Evolutionary conservation across 2,888 invertebrate species (phyloP), one percentile per base, ranked within the genome.

Genomic region (Phyllotreta cruciferae): DNA sequence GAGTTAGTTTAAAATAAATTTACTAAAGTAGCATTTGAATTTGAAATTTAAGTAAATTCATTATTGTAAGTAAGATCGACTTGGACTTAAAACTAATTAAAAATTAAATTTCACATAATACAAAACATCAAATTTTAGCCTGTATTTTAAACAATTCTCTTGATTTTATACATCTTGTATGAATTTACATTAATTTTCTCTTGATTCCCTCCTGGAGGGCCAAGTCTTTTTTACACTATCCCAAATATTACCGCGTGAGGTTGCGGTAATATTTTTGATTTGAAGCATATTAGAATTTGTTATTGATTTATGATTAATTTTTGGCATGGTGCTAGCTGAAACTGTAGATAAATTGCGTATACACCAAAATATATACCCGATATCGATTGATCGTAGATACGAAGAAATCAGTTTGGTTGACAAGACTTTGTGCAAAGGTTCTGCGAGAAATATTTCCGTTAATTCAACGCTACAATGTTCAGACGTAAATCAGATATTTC

Each of bases 21-120:
- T 76, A 72, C 76, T 24, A 24, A 77, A 75, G 78, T 80, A 79
- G 79, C 78, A 77, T 76, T 78, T 79, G 78, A 76, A 75, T 78
- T 77, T 77, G 78, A 77, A 77, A 78, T 78, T 76, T 75, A 76
- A 77, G 77, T 77, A 75, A 74, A 71, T 71, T 74, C 73, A 56
- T 47, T 47, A 47, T 44, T 13, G 14, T 14, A 44, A 37, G 11
- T 24, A 47, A 49, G 38, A 47, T 57, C 47, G 49, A 57, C 47
- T 49, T 37, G 57, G 49, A 47, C 47, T 7, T 42, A 13, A 24
- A 3, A 3, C 24, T 24, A 24, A 24, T 4, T 1, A 3, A 4
- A 24, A 24, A 24, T 24, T 24, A 24, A 24, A 24, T 24, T 24
- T 24, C 4, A 24, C 24, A 24, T 24, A 24, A 24, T 24, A 24